Conservation (phyloP, 2,797 vertebrate genomes). For the Gymnoscopelus microlampas region DNA sequence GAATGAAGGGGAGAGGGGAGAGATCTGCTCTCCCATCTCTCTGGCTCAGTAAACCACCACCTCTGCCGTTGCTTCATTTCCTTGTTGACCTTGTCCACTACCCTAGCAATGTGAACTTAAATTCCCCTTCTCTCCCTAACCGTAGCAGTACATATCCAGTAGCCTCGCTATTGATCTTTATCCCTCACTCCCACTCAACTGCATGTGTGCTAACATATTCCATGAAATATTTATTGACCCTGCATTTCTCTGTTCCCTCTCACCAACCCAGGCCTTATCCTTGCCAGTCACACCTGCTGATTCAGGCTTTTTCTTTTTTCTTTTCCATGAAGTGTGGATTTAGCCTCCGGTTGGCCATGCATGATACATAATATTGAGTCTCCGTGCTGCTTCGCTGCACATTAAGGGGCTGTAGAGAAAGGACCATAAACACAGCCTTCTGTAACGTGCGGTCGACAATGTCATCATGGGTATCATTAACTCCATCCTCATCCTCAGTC, state of each 20-base stretch:
- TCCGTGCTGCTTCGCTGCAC: slow-evolving; percentile 54
- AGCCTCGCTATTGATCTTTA: slow-evolving; percentile 57
- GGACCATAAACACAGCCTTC: slow-evolving; percentile 42
- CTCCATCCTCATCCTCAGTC: slow-evolving; percentile 12
- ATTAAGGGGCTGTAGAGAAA: slow-evolving; percentile 51
- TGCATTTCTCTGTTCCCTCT: slow-evolving; percentile 21
- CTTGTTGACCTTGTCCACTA: not conserved
- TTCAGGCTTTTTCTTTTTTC: slow-evolving; percentile 27
- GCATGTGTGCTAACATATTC: slow-evolving; percentile 46
- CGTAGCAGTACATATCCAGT: slow-evolving; percentile 47
- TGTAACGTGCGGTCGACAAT: slow-evolving; percentile 22
- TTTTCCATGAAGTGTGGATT: slow-evolving; percentile 49
- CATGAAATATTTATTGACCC: slow-evolving; percentile 69
- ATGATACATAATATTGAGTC: slow-evolving; percentile 43
- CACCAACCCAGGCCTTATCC: slow-evolving; percentile 46
- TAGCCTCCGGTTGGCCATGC: slow-evolving; percentile 43
- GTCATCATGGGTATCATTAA: slow-evolving; percentile 37
- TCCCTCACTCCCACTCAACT: slow-evolving; percentile 43
- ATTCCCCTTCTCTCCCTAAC: slow-evolving; percentile 23
- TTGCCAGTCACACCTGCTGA: slow-evolving; percentile 66
- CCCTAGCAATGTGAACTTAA: slow-evolving; percentile 21
- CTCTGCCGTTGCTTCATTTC: no score
- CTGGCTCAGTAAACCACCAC: no score
- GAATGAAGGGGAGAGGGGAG: not conserved
- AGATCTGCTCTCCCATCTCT: no score